Evolutionary conservation across 2,888 invertebrate species (phyloP), one percentile per base, ranked within the genome.

Genomic region (Sinelater perroti): DNA sequence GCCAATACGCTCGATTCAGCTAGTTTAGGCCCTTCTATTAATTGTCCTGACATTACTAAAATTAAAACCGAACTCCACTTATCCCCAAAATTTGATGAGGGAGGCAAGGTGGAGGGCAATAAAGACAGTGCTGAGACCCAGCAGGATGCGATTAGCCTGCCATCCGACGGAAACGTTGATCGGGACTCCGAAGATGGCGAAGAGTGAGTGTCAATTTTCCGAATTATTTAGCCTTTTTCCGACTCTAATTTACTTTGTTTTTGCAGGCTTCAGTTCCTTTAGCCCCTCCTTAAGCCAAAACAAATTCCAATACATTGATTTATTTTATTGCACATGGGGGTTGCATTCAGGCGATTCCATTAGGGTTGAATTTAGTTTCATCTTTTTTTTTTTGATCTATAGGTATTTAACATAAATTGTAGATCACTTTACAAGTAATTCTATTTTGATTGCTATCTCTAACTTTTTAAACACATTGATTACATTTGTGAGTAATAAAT

Each of bases 291-390:
- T 62, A 53, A 53, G 58, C 61, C 64, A 62, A 67, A 66, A 69
- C 60, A 63, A n/a, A 63, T 68, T 69, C 70, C 70, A 71, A 71
- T 70, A 70, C 70, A 71, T 69, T 68, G 65, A 59, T 64, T 65
- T 62, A 57, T 60, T 59, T 47, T 53, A 16, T 44, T 44, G 24
- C 24, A 20, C 16, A 20, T 16, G 14, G 24, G 10, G 28, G 5
- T 28, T 28, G 5, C 8, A 28, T 28, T 28, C 28, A 5, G n/a
- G 28, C 2, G 28, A 5, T 36, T 7, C 13, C 3, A 2, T 31
- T 11, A 31, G n/a, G 30, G 18, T 24, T 45, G 45, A 30, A 45
- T 33, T 14, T 14, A 14, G 33, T 33, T n/a, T n/a, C n/a, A n/a
- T n/a, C n/a, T n/a, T n/a, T n/a, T n/a, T n/a, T n/a, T n/a, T n/a